Evolutionary conservation across 2,113 vertebrate genomes (phyloP), one percentile per base, ranked within the genome.

Genomic region (Neodon shergylaensis): DNA sequence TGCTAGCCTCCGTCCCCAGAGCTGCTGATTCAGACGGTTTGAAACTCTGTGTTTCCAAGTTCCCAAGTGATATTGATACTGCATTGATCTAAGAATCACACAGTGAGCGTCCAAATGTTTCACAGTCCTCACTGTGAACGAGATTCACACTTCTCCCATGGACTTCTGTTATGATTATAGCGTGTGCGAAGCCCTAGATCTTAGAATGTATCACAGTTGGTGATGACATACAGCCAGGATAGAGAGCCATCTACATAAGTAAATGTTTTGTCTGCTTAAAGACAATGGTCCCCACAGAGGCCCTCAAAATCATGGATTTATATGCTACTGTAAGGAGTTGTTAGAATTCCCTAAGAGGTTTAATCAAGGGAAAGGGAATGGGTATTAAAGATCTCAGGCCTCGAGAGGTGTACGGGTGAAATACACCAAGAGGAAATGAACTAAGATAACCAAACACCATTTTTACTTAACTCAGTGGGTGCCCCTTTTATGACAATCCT

Each of bases 11-110:
- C 42, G 24, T n/a, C 5, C 33, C 54, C 26, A 24, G 36, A 92
- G 63, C 73, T 92, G 92, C 76, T 87, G 84, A 88, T 90, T 91
- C 28, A 65, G 72, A 47, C 24, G 7, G 52, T 79, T 74, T 65
- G 73, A 49, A 84, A 63, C 63, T 81, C 54, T 72, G 85, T 9
- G 26, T 92, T 93, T 76, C 54, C 74, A 82, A 68, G 26, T 83
- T 81, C 44, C 77, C 91, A 84, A 49, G 12, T 39, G 19, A 91
- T 21, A 14, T 31, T 11, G 28, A 21, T 47, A 65, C 36, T 65
- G 3, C 28, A 63, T 61, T 63, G 76, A 13, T 13, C 24, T 36
- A 42, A 63, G 52, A 22, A 84, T 36, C n/a, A 92, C 73, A 95
- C 33, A 81, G 14, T 1, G 8, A 88, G 70, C 76, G 44, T 19